Evolutionary conservation across 1,140 invertebrate species (phyloP), one percentile per base, ranked within the genome.

Genomic region (Hirudo medicinalis): DNA sequence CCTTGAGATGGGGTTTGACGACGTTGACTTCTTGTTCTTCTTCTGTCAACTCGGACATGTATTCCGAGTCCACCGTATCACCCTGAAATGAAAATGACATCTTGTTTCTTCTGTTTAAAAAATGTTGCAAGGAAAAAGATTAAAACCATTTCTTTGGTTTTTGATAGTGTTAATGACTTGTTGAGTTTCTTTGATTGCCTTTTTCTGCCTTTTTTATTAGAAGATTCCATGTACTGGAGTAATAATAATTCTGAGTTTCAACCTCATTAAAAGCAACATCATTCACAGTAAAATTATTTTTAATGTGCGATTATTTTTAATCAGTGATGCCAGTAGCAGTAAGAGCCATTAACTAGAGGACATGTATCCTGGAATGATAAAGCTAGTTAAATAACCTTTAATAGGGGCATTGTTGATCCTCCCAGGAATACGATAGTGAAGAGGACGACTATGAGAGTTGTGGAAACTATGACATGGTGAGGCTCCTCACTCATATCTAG

Each of bases 361-460:
- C 6, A 36, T 36, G 11, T 49, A 49, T 49, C 11, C 5, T 49
- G 15, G 1, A 49, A 49, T 15, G 43, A 49, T 49, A 17, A 63
- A 63, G 60, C 9, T 20, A 63, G 1, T 63, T 63, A 27, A 20
- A 6, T 22, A 74, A 83, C 82, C 75, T 85, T 97, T 72, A 98
- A 84, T 71, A 99, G 80, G 0, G 95, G 95, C 91, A 98, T 94
- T 0, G 95, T 97, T 0, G 92, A 90, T 6, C 95, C 95, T 72
- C 81, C 96, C 77, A 98, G 90, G 76, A 96, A 86, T 25, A 99
- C 82, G 0, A 93, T 92, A 3, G 95, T 97, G 75, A 97, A 93
- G 17, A 99, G 84, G 3, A 99, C 92, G 74, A 97, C 94, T 73
- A 97, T 94, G 0, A 98, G 85, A 0, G 95, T 98, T 0, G 93